Evolutionary conservation across 2,888 invertebrate genomes (phyloP), one percentile per base, ranked within the genome.

Genomic region (Thumatha senex): DNA sequence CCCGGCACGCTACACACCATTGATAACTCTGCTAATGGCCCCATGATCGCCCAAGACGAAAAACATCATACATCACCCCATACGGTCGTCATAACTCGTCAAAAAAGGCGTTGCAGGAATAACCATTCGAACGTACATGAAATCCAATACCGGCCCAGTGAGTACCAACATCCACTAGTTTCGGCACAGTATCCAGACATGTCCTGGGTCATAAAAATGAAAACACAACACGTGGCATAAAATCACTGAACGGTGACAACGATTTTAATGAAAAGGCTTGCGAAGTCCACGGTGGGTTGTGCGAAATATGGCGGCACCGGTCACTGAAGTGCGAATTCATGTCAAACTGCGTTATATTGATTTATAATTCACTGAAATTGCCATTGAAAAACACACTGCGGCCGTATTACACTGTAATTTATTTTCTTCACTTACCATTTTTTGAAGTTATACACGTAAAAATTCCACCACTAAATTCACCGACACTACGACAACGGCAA

Each of bases 221-320:
- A 79, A 84, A 78, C 82, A 89, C 82, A 80, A 86, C 90, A 90
- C 90, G 90, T 91, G 90, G 90, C 89, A 84, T 81, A 82, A 83
- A 88, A 86, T 87, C 89, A 89, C 86, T 89, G 89, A 84, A 88
- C 88, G 82, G 82, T 89, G 86, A 86, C 87, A 84, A 82, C 70
- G 81, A 80, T 84, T 79, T 87, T 82, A 74, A 80, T 63, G 77
- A 88, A 89, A 87, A 89, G 84, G 88, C 86, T 86, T 91, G 90
- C 90, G 78, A 89, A 88, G 86, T 87, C 78, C 57, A 67, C 74
- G 74, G 74, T 80, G 80, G 82, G 82, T 83, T 82, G 86, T 86
- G 89, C 89, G 79, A 89, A 91, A 89, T 90, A 92, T 92, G 92
- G 89, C 89, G 89, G 90, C 90, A 86, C 92, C 92, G 91, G 91